These are phyloP conservation scores for Acleris emargana DNA, from an alignment of 2,888 invertebrate genomes.

Conservation along the genomic window DNA sequence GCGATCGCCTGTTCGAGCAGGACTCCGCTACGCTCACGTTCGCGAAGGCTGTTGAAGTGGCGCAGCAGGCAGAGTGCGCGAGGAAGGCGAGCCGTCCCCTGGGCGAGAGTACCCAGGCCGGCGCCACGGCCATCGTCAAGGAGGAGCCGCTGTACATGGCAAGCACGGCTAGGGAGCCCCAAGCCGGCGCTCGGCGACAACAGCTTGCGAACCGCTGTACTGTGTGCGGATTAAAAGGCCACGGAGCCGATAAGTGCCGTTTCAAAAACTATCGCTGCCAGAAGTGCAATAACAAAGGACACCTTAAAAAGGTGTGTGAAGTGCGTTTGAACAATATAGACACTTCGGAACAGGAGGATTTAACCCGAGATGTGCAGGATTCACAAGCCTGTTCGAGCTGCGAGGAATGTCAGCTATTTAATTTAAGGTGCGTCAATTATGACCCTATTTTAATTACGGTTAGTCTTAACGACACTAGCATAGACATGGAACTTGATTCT, in stretches of 20 bases:
- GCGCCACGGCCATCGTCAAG: neutral
- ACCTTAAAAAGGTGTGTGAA: conserved; percentile 12
- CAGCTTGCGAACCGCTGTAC: conserved; percentile 1
- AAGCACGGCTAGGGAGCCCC: neutral
- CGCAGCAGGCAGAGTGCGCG: conserved; percentile 34
- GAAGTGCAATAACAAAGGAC: conserved; percentile 19
- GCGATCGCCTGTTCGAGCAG: conserved; percentile 34
- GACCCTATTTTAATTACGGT: conserved; percentile 17
- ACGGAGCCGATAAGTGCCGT: conserved; percentile 14
- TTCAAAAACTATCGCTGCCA: conserved; percentile 27
- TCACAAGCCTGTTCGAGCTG: conserved; percentile 6
- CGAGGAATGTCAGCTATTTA: conserved; percentile 28
- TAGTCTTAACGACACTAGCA: neutral
- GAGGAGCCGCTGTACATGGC: conserved; percentile 23
- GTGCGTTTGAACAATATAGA: no score
- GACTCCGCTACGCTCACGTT: no score
- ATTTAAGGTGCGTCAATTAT: conserved; percentile 25
- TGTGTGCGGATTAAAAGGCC: conserved; percentile 19
- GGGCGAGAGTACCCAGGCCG: neutral
- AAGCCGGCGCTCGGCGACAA: neutral
- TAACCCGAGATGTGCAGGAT: no score
- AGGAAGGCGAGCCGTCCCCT: neutral
- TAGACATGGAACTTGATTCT: conserved; percentile 33
- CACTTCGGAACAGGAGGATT: no score
- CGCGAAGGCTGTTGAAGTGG: conserved; percentile 37